Conservation (phyloP, 2,113 vertebrate species). For the Zeus faber region DNA sequence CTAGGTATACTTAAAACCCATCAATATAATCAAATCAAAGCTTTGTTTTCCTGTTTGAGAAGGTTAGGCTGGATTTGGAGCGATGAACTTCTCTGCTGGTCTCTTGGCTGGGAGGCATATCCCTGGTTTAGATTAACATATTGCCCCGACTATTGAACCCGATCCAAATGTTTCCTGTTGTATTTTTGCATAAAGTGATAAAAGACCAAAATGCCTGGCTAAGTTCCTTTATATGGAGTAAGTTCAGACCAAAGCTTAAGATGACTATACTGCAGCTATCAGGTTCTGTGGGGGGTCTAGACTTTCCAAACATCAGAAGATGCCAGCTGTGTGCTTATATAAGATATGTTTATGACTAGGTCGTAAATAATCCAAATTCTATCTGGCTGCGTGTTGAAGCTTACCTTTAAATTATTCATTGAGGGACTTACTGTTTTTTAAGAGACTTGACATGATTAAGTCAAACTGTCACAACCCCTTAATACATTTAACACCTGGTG, state of each 20-base stretch:
- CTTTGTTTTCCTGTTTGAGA: no score
- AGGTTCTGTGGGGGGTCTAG: constrained; percentile 1
- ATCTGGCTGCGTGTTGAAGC: background rate
- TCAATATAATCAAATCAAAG: no score
- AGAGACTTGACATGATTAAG: background rate
- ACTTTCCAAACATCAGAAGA: background rate
- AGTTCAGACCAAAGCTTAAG: background rate
- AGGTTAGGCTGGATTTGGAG: no score
- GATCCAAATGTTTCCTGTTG: no score
- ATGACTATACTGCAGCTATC: background rate
- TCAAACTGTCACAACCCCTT: background rate
- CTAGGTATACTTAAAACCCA: no score
- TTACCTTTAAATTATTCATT: background rate
- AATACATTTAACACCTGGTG: background rate
- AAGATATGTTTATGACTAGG: background rate
- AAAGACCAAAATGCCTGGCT: no score
- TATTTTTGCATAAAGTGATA: background rate
- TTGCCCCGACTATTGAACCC: no score
- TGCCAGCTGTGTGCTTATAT: background rate
- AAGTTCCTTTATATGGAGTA: no score
- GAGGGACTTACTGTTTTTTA: background rate
- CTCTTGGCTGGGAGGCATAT: no score
- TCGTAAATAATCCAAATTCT: background rate
- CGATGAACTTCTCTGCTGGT: no score
- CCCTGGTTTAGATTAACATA: no score